Base-by-base conservation (phyloP, 2,888 invertebrate genomes). In the Galeruca laticollis region DNA sequence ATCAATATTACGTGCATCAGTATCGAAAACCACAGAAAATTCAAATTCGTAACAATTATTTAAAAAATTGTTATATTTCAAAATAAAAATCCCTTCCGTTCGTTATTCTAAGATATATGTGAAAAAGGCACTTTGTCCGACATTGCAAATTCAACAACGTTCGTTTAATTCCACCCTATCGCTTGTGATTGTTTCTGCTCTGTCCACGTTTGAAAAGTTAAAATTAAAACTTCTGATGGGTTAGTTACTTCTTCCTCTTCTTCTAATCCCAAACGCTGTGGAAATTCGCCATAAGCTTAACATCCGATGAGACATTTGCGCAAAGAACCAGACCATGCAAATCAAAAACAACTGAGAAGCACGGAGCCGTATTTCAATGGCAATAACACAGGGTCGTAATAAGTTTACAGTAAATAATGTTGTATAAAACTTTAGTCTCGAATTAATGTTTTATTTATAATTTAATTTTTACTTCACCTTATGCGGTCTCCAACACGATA, bases 251-350 rank as follows among this genome's bases (percentile, higher is more conserved):
- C 35, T 57, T 54, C 52, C 31, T 56, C 35, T 35, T 57, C 56
- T 35, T 57, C 56, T 60, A 60, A 60, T 60, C 60, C 60, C 26
- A 18, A 26, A 60, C n/a, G n/a, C 47, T 33, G 49, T 43, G 43
- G 31, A 51, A 62, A 62, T 37, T 62, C 61, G 18, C 31, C 51
- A 31, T 62, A 62, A 62, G 31, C 61, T 40, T 43, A 21, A 21
- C 60, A 57, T 57, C 56, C 56, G 56, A 40, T 52, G 60, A 65
- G 65, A 69, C 69, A 65, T 70, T 70, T 43, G 59, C 57, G 66
- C 70, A 70, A 70, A 70, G 70, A 67, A 57, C 60, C 67, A 70
- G 67, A 66, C 72, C 70, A 70, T 70, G 64, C 68, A 70, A 72
- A 72, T 72, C 70, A 70, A 72, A 72, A 69, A 72, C 51, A 54